These are phyloP conservation scores for Hymenopus coronatus DNA, from an alignment of 2,888 invertebrate species.

Conservation along the genomic window DNA sequence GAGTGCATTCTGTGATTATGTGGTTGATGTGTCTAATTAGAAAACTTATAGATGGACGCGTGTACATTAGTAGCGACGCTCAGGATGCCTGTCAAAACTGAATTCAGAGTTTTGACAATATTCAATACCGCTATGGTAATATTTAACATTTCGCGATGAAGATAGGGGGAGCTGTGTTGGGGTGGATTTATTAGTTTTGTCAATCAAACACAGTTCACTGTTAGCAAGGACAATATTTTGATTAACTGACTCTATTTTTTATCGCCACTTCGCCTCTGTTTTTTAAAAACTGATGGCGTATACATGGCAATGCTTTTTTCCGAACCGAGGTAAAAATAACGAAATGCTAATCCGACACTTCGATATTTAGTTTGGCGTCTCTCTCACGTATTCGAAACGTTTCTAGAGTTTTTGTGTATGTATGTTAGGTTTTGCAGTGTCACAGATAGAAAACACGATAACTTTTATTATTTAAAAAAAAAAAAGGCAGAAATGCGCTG, in stretches of 20 bases:
- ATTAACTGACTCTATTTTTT: not conserved
- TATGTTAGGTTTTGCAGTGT: not conserved
- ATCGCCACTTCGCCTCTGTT: not conserved
- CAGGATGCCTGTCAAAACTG: not conserved
- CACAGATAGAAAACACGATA: not conserved
- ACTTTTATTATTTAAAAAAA: not conserved
- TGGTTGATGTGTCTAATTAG: slow-evolving; percentile 23
- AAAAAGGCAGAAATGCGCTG: not conserved
- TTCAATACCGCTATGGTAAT: slow-evolving; percentile 26
- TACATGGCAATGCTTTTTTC: slow-evolving; percentile 13
- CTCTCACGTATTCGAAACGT: not conserved
- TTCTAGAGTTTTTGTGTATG: not conserved
- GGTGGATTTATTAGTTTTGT: slow-evolving; percentile 11
- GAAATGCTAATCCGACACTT: not conserved
- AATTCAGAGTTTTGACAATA: slow-evolving; percentile 12
- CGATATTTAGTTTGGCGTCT: not conserved
- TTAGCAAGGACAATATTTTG: slow-evolving; percentile 12
- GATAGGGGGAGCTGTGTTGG: not conserved
- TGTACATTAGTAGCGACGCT: not conserved
- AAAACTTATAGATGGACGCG: slow-evolving; percentile 19
- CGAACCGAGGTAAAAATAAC: not conserved
- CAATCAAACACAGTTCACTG: not conserved
- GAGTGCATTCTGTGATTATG: slow-evolving; percentile 46
- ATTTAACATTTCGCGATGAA: slow-evolving; percentile 10
- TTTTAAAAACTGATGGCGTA: not conserved